Percentiles rank a stretch among this genome's conserved stretches.
Evolutionary conservation across 2,113 vertebrate genomes (phyloP).

Genomic region (Eira barbara): DNA sequence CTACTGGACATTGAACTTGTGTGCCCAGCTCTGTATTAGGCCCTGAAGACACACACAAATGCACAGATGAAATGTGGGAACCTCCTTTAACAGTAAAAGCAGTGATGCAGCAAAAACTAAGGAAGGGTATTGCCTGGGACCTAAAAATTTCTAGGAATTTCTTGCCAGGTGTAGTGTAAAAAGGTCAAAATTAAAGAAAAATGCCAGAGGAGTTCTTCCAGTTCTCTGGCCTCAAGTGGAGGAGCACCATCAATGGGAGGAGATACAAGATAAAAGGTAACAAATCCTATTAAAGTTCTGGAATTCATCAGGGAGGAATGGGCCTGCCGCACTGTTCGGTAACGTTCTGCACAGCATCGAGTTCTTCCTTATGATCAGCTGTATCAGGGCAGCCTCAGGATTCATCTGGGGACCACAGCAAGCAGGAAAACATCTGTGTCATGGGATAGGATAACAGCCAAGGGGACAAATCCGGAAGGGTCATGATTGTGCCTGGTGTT

Average conservation of each 20-base stretch:
- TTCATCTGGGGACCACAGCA: background rate
- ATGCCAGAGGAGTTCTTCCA: background rate
- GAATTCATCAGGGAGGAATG: background rate
- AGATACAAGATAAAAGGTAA: background rate
- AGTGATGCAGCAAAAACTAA: background rate
- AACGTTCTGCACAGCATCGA: background rate
- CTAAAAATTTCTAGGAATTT: background rate
- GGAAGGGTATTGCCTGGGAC: background rate
- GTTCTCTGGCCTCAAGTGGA: background rate
- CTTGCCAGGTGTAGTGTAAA: background rate
- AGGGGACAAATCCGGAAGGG: background rate
- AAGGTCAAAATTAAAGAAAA: background rate
- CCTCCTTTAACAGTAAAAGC: background rate
- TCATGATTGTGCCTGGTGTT: background rate
- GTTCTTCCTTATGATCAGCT: background rate
- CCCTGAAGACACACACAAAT: background rate
- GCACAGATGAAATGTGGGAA: background rate
- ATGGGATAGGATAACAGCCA: background rate
- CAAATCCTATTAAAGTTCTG: background rate
- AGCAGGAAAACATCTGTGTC: background rate
- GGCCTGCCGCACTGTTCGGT: fast-evolving
- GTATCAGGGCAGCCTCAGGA: background rate
- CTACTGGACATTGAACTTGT: background rate
- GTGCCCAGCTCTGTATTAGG: background rate
- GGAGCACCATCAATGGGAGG: background rate